Evolutionary conservation across 1,140 invertebrate genomes (phyloP), one percentile per base, ranked within the genome.

Genomic region (Cherax quadricarinatus): DNA sequence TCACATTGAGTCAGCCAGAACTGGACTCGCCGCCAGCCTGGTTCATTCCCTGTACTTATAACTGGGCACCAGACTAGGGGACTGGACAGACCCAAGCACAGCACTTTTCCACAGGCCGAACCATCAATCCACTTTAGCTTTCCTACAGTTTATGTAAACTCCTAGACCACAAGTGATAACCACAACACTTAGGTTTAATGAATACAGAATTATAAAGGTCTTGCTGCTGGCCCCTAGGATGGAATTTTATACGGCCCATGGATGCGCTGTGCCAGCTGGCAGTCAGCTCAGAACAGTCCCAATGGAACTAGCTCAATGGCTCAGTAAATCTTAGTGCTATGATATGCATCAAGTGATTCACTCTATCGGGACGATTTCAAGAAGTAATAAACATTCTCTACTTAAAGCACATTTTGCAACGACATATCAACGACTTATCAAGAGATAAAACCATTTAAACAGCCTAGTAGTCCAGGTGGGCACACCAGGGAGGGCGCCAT

Each of bases 321-420:
- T 24, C 90, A 91, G 90, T 92, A 83, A 88, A 88, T 86, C 91
- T 92, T 92, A 92, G 86, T 92, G 91, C 91, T 92, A 92, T 92
- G 91, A 92, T 92, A 92, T 92, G 91, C 91, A 92, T 92, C 91
- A 92, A 92, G 91, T 92, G 91, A 92, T 92, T 92, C 91, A 92
- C 91, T 92, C 91, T 92, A 88, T 73, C 84, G 91, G 91, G 91
- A 92, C 86, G 91, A 88, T 88, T 92, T 92, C 86, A 88, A 88
- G 79, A 92, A 92, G 80, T 92, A 88, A 92, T 92, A 88, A 92
- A 92, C 86, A 92, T 88, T 92, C 91, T 92, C 86, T 88, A 92
- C 86, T 75, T 88, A 92, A 41, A 92, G 91, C 91, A 92, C 91
- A 92, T 92, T 88, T 88, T 92, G 91, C 91, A 92, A 92, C 86